Evolutionary conservation across 2,797 vertebrate genomes (phyloP).

Genomic region (Parauchenoglanis punctatus): DNA sequence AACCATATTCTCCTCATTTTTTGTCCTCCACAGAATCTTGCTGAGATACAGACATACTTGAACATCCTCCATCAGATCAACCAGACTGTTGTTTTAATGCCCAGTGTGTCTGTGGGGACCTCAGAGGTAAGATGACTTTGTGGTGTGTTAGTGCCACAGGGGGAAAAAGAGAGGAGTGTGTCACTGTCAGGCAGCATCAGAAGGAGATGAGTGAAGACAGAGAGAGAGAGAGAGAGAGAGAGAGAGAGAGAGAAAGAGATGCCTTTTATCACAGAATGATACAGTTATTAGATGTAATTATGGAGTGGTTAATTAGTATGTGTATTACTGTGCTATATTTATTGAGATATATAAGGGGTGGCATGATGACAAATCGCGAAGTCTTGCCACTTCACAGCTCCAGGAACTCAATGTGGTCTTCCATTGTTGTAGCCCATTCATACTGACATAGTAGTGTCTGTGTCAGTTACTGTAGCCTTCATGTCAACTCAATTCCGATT

Average conservation of each 20-base stretch:
- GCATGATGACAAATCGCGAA: neutral
- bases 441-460: neutral
- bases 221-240: neutral
- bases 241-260: slow-evolving; percentile 36
- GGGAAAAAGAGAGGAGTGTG: slow-evolving; percentile 5
- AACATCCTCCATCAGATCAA: slow-evolving; percentile 91
- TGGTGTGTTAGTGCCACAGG: neutral
- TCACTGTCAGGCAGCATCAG: slow-evolving; percentile 24
- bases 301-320: neutral
- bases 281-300: neutral
- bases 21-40: slow-evolving; percentile 81
- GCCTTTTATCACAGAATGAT: neutral
- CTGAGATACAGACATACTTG: slow-evolving; percentile 94
- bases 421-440: neutral
- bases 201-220: neutral
- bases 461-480: neutral
- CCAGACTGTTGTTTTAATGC: slow-evolving; percentile 80
- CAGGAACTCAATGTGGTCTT: neutral
- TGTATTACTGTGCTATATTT: neutral
- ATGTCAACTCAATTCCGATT: neutral
- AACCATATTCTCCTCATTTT: slow-evolving; percentile 28
- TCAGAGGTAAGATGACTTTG: slow-evolving; percentile 81
- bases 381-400: neutral
- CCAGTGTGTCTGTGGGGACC: slow-evolving; percentile 74
- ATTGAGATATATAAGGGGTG: neutral